These are phyloP conservation scores for Brenthis daphne DNA, from an alignment of 2,888 invertebrate genomes.

Conservation along the genomic window DNA sequence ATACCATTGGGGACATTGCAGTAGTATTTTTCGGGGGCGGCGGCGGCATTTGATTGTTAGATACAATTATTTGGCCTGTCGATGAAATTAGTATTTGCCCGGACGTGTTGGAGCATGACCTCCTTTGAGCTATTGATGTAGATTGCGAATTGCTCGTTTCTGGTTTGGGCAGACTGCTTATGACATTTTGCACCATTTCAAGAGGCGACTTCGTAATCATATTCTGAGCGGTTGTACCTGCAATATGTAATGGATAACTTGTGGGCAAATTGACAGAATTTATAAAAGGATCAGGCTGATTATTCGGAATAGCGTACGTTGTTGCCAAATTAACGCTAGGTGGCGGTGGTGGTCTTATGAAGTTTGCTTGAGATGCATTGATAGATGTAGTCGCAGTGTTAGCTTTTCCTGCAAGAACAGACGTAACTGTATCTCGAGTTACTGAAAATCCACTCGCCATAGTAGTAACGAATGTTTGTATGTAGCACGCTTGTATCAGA, in stretches of 20 bases:
- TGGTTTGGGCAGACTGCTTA: slow-evolving; percentile 84
- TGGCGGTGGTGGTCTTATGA: slow-evolving; percentile 67
- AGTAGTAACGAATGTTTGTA: slow-evolving; percentile 72
- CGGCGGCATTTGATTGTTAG: slow-evolving; percentile 85
- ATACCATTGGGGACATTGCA: slow-evolving; percentile 83
- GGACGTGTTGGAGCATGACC: slow-evolving; percentile 64
- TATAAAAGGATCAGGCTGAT: slow-evolving; percentile 74
- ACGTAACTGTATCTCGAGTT: slow-evolving; percentile 91
- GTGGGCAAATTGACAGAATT: slow-evolving; percentile 75
- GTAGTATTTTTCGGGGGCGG: slow-evolving; percentile 83
- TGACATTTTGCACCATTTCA: slow-evolving; percentile 90
- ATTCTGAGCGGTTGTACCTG: slow-evolving; percentile 76
- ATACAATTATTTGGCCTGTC: slow-evolving; percentile 88
- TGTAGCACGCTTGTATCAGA: slow-evolving; percentile 69
- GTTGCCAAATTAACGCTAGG: slow-evolving; percentile 71
- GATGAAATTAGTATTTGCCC: slow-evolving; percentile 90
- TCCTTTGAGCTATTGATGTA: slow-evolving; percentile 55
- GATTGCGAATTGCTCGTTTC: slow-evolving; percentile 72
- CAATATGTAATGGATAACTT: slow-evolving; percentile 72
- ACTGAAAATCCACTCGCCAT: slow-evolving; percentile 89
- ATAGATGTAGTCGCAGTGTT: slow-evolving; percentile 90
- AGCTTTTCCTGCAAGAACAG: slow-evolving; percentile 88
- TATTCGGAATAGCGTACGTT: slow-evolving; percentile 73
- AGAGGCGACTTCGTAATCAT: slow-evolving; percentile 84
- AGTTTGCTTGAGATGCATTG: slow-evolving; percentile 82